Evolutionary conservation across 2,888 invertebrate species (phyloP).

Genomic region (Dryobotodes eremita): DNA sequence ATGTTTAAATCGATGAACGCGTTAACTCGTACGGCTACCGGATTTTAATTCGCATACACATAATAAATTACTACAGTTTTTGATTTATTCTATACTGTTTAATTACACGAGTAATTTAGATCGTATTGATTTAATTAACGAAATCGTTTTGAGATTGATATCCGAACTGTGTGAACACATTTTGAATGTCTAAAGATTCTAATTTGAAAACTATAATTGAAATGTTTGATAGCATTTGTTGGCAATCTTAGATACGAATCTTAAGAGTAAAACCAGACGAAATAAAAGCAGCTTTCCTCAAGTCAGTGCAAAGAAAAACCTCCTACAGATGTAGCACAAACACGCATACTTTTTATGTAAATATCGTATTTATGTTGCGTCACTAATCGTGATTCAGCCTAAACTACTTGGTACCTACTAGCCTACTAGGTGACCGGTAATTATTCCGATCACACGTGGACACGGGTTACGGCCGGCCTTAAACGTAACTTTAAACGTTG

Average conservation of each 20-base stretch:
- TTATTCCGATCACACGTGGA: constrained; percentile 89
- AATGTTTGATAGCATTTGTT: constrained; percentile 46
- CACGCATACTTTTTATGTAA: constrained; percentile 61
- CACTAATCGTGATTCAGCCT: constrained; percentile 84
- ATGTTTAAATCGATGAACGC: constrained; percentile 83
- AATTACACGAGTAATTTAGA: constrained; percentile 69
- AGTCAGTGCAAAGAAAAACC: constrained; percentile 39
- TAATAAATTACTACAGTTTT: constrained; percentile 74
- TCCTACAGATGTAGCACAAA: constrained; percentile 31
- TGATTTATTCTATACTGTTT: constrained; percentile 72
- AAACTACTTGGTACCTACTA: constrained; percentile 75
- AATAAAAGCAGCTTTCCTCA: constrained; percentile 25
- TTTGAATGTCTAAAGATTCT: constrained; percentile 36
- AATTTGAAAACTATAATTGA: constrained; percentile 55
- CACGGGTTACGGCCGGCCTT: constrained; percentile 84
- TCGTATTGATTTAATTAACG: constrained; percentile 67
- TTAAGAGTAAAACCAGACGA: constrained; percentile 18
- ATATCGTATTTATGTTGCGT: constrained; percentile 75
- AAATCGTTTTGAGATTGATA: constrained; percentile 61
- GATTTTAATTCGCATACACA: constrained; percentile 81
- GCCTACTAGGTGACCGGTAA: constrained; percentile 75
- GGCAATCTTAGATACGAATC: constrained; percentile 51
- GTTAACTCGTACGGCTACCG: constrained; percentile 86
- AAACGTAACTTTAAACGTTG: constrained; percentile 78
- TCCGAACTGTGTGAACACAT: constrained; percentile 59